These are phyloP conservation scores for Pheucticus melanocephalus DNA, from an alignment of 2,113 vertebrate species.

Conservation along the genomic window DNA sequence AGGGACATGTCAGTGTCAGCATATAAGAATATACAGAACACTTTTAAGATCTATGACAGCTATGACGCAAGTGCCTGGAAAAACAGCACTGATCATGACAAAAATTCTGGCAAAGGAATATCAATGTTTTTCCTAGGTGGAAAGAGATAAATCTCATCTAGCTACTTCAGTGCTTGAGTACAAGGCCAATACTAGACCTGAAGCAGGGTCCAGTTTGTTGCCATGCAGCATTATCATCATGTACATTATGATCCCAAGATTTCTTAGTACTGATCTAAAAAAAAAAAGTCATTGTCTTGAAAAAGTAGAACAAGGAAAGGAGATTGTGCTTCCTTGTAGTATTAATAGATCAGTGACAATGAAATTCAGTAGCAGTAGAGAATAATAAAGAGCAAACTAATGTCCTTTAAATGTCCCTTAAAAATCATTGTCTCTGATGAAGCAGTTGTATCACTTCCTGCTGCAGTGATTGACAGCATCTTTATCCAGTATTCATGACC, in stretches of 20 bases:
- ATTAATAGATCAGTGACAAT: background rate
- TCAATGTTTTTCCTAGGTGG: background rate
- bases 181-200: background rate
- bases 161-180: background rate
- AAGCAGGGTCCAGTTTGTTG: background rate
- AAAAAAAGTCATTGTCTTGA: background rate
- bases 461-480: background rate
- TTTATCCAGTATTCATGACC: background rate
- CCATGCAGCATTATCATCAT: background rate
- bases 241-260: background rate
- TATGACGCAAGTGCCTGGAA: background rate
- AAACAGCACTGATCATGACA: background rate
- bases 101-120: background rate
- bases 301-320: background rate
- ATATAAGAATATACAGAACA: background rate
- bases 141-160: background rate
- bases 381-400: background rate
- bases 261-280: background rate
- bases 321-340: background rate
- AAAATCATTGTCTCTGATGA: background rate
- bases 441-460: background rate
- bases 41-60: background rate
- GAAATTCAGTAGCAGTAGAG: background rate
- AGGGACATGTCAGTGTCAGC: background rate
- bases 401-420: background rate